Base-by-base conservation (phyloP, 2,113 vertebrate species). In the Turdus rufiventris region DNA sequence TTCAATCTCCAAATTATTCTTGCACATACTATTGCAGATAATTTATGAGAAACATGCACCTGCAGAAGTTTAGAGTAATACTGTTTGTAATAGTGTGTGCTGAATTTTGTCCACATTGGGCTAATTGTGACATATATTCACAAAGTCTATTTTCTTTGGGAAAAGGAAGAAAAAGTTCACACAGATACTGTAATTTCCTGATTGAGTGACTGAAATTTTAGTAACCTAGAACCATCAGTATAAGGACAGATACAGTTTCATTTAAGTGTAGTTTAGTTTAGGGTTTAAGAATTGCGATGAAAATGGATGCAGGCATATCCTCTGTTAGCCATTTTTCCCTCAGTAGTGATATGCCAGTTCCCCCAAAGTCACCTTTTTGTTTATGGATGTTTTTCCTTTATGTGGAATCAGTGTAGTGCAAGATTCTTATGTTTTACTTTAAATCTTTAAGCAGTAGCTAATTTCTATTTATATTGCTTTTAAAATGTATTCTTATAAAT, bases 281-380 rank as follows among this genome's bases (percentile, higher is more conserved):
- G 20, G 12, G 7, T 65, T 89, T 75, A 51, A 91, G 29, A 66
- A 58, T 10, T 54, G 31, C 38, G 40, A 40, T 85, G 43, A 36
- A 82, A 90, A 82, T 51, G 12, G 1, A 3, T 12, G 2, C 15
- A 45, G 16, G 4, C 80, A 3, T 38, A 54, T 73, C 34, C 56
- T 62, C 25, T 76, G 19, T 51, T 70, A 47, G 25, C 34, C 16
- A 7, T 42, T 66, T 73, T 84, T 67, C 67, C 10, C 47, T 84
- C 26, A 47, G 0, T 12, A 86, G 24, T 62, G 26, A 56, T 66
- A 6, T 24, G 33, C 38, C 0, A 5, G 2, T 65, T 83, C 18
- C 47, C 29, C 42, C 31, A 58, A 18, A 58, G 57, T 62, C 23
- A 68, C n/a, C 3, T 19, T 76, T 72, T 61, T 72, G 8, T 65